Evolutionary conservation across 2,888 invertebrate genomes (phyloP), one percentile per base, ranked within the genome.

Genomic region (Hyppa rectilinea): DNA sequence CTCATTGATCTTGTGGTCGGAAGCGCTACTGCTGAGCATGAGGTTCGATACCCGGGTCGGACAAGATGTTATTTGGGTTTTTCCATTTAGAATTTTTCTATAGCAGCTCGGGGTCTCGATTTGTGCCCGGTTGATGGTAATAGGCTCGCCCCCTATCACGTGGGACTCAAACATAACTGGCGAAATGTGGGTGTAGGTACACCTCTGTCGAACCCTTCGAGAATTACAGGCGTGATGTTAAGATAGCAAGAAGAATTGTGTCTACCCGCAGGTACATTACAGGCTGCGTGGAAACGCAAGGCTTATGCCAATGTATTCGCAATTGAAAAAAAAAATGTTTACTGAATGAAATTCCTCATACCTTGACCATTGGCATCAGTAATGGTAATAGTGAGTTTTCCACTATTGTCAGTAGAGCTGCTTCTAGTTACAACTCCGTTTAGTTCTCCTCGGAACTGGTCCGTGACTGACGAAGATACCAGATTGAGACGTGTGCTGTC

Each of bases 311-410:
- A 23, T 10, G 7, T n/a, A 53, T 53, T 31, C 7, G n/a, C 4
- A 23, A 36, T 5, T 9, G 10, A 2, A 12, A 36, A 40, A 20
- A 17, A 12, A 20, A 14, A 1, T 20, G 17, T 43, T 34, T 6
- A 23, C 1, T 9, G 4, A 23, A 29, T 17, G 7, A 50, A 17
- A 40, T 23, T 40, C 20, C 14, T 26, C 84, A 81, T 78, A 91
- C 92, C 76, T 75, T 72, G 56, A 26, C 85, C 88, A 71, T 85
- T 78, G 0, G 77, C 62, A 50, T 62, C 31, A 4, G 75, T 82
- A 9, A 89, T 77, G 4, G 82, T 87, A 14, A 95, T 89, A 2
- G 78, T 87, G 17, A 95, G 84, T 63, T 83, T 90, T 17, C 88
- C 95, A 65, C 84, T 89, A 1, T 68, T 77, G 68, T 91, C 90